Base-by-base conservation (phyloP, 1,140 invertebrate genomes). In the Aphis craccivora region DNA sequence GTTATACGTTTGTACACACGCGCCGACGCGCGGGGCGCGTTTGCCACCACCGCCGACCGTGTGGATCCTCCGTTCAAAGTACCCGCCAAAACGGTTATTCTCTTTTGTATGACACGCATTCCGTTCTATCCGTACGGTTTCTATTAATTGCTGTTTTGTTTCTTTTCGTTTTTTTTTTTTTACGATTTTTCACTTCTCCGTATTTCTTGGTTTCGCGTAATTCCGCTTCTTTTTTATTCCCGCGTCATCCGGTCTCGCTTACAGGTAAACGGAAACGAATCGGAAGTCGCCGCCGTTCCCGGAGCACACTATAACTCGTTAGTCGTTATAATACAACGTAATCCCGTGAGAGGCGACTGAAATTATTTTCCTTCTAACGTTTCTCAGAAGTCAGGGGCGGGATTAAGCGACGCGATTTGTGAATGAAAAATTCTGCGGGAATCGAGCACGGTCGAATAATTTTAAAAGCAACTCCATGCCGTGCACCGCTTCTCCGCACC, bases 71-170 rank as follows among this genome's bases (percentile, higher is more conserved):
- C 22, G n/a, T 51, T 51, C 91, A 11, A 83, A 93, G 81, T 86
- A 37, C 91, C 91, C 91, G 91, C 91, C 91, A 93, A 93, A 93
- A 93, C 91, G 91, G 91, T 93, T 40, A 83, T 93, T 93, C 91
- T 86, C 91, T 86, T 84, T 93, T 93, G 91, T 93, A 93, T 48
- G 91, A 43, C 51, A 20, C 91, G 81, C 91, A 93, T 93, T 93
- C 91, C 91, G 84, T 86, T 93, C 91, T 83, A 35, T n/a, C 90
- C 48, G 81, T 55, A 51, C 67, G n/a, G 67, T 51, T 84, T 51
- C 51, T 40, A 43, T 90, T 90, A 51, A 51, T 51, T 30, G 89
- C 55, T 25, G 89, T 67, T 60, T 90, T 60, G 60, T 67, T 43
- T 88, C n/a, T 51, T 35, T 35, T 88, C 20, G 30, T n/a, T 76